Evolutionary conservation across 2,113 vertebrate genomes (phyloP), one percentile per base, ranked within the genome.

Genomic region (Beaufortia kweichowensis): DNA sequence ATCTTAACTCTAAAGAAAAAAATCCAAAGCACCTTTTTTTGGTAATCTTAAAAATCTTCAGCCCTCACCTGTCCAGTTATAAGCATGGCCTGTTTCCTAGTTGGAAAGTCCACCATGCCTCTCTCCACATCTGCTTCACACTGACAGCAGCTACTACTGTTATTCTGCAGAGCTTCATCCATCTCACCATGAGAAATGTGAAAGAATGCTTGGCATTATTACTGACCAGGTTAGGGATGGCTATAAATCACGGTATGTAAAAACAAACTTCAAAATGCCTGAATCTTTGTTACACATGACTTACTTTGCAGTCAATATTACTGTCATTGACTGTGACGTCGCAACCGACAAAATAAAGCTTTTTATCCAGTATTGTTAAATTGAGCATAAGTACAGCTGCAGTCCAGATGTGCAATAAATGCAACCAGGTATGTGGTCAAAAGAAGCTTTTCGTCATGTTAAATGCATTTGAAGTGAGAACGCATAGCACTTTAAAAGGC

Each of bases 381-480:
- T 59, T 23, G 41, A 41, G 15, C 33, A 59, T 59, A 8, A 41
- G 26, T 35, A 71, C 69, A 70, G 48, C n/a, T 70, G 67, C 29
- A 17, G 53, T 35, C 19, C 48, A 55, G 65, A 68, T 68, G 65
- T 68, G 65, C 28, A 24, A 24, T 68, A 53, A 50, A 56, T 55
- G 4, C 67, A 69, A 35, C 39, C 2, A 11, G 46, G 39, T 71
- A 19, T 19, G 33, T 55, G 23, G 8, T 57, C 55, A 24, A 41
- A 59, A 56, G 21, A 59, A 71, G 31, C 55, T 10, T 15, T 71
- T 8, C 2, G 12, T 59, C 69, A 71, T 59, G 17, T 57, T 59
- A 33, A 71, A 71, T 59, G 33, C 31, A 71, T 71, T 59, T 56
- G 23, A 41, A 8, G 56, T 71, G 23, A 71, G 31, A 71, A 28